Evolutionary conservation across 2,797 vertebrate genomes (phyloP), one percentile per base, ranked within the genome.

Genomic region (Vultur gryphus): DNA sequence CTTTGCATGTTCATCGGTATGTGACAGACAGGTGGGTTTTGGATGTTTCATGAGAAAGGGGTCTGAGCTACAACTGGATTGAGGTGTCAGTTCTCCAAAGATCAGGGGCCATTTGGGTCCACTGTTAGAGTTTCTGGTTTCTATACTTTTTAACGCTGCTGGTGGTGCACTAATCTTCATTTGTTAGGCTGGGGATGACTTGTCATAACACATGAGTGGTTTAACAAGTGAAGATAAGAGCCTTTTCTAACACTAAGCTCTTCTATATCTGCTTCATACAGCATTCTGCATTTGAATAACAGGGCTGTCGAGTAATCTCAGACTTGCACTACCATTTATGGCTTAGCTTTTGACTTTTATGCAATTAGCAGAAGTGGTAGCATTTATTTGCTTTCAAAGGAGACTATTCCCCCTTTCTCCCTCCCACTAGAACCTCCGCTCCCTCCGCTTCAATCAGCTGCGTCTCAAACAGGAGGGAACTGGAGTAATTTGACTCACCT

Each of bases 211-310:
- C 58, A 65, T 11, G 49, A 77, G 54, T 41, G 39, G 39, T 69
- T 93, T 92, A 90, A 86, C 65, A 88, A 89, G 69, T 24, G 82
- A 95, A 92, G 76, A 75, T 87, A 94, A 97, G 79, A 89, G 65
- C 65, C 69, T 94, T 92, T 96, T 87, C 89, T 81, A 86, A 15
- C 69, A 65, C 84, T 88, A 92, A 97, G 71, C 88, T 91, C 59
- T 71, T 73, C 81, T 78, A 16, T 90, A 91, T 92, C 91, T 95
- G 66, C 75, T 92, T 80, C 57, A 62, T 87, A n/a, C 58, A 91
- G 67, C 57, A 71, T 77, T 90, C 91, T 79, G 58, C 28, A 59
- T 93, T 76, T 91, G 93, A 95, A 83, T 96, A 94, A 86, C 49
- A 84, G 44, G 18, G 67, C 76, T 87, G 69, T 33, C 52, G 4